Base-by-base conservation (phyloP, 2,797 vertebrate species). In the Petrocephalus sullivani region DNA sequence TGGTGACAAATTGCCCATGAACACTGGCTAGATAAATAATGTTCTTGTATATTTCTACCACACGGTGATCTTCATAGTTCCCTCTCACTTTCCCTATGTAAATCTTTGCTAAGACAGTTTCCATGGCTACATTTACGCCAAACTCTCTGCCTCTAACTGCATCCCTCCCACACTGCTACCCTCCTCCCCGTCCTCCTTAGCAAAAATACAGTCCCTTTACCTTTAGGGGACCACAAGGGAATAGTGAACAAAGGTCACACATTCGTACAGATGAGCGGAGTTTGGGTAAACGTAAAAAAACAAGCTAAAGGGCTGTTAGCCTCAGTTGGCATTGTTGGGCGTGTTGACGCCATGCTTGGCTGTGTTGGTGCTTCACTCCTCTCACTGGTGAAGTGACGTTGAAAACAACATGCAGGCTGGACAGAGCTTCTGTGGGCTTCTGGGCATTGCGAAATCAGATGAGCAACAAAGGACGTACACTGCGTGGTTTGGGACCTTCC, bases 51-150 rank as follows among this genome's bases (percentile, higher is more conserved):
- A 58, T 88, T 49, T 88, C 57, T 88, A 53, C 23, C 12, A 37
- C 56, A 60, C 78, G 83, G 56, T 37, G 87, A 86, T 60, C 75
- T 84, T 64, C 87, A 61, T 88, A 51, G 57, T 82, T 51, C 54
- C 41, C 71, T 81, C 67, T 51, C 58, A 60, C 87, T 64, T 88
- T 64, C 78, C 53, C 78, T 83, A 84, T 83, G 33, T 75, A 83
- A 84, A 60, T 84, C 87, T 82, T 64, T 88, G 57, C 56, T 60
- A 88, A 61, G 71, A 84, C 16, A 41, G 78, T 84, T 88, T 23
- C 87, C 78, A 88, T 84, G 57, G 87, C 49, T 83, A 88, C 67
- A 46, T 86, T 86, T 86, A 41, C 85, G 64, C 64, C 87, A 88
- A 88, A 82, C 87, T 71, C 86, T 75, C 64, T 87, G 49, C 75